A percentile compares a stretch with the other conserved stretches of the same genome.
Conservation (phyloP, 2,888 invertebrate genomes). For the Parnassius mnemosyne region DNA sequence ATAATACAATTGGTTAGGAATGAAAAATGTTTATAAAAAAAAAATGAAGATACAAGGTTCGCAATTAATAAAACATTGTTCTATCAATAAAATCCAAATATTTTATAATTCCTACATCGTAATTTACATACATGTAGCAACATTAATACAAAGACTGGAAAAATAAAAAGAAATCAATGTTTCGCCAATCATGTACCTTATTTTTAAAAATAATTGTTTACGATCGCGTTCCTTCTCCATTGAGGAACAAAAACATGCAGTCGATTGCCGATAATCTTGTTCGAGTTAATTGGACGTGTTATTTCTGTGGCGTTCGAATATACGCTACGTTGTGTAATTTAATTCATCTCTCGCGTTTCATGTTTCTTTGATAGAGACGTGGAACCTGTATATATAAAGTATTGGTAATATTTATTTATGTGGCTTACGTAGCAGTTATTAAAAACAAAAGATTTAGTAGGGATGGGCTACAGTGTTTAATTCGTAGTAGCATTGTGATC, state of each 20-base stretch:
- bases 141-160: background rate
- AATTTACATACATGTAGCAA: background rate
- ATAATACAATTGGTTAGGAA: no score
- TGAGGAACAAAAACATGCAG: constrained; percentile 32
- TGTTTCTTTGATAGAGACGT: background rate
- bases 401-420: background rate
- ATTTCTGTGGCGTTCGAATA: constrained; percentile 24
- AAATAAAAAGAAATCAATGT: constrained; percentile 1
- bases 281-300: constrained; percentile 38
- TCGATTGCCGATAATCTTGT: constrained; percentile 36
- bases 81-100: no score
- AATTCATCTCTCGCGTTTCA: constrained; percentile 13
- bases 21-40: no score
- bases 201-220: constrained; percentile 11
- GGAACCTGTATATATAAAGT: background rate
- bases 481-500: no score
- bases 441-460: no score
- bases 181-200: constrained; percentile 28
- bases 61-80: no score
- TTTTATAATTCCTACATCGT: no score
- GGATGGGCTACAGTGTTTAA: no score
- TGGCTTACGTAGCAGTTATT: no score
- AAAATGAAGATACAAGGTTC: no score
- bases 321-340: constrained; percentile 28
- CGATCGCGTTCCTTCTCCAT: constrained; percentile 6